Conservation (phyloP, 2,888 invertebrate genomes). For the Lydus trimaculatus region DNA sequence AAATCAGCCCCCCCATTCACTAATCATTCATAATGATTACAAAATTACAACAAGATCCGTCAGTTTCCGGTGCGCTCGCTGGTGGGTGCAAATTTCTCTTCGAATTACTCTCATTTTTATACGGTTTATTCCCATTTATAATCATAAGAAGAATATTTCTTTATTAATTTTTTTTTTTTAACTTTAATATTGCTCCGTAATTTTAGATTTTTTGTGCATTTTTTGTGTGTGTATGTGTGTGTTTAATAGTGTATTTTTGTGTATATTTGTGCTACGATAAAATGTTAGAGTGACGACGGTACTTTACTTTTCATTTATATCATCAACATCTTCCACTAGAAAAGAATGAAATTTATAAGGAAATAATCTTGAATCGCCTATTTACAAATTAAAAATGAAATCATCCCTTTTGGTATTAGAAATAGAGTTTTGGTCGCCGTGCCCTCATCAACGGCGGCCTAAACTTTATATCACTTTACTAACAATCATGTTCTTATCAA, state of each 20-base stretch:
- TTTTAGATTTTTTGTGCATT: conserved; percentile 54
- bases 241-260: too few relatives aligned
- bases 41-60: conserved; percentile 33
- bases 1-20: not conserved
- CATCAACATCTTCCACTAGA: too few relatives aligned
- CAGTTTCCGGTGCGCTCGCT: conserved; percentile 48
- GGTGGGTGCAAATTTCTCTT: conserved; percentile 46
- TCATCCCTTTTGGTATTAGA: not conserved
- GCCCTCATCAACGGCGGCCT: not conserved
- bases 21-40: not conserved
- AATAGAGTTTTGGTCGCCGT: not conserved
- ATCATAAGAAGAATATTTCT: conserved; percentile 55
- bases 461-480: not conserved
- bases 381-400: conserved; percentile 36
- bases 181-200: conserved; percentile 52
- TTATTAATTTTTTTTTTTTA: conserved; percentile 38
- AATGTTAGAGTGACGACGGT: conserved; percentile 10
- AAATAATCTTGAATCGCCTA: conserved; percentile 41
- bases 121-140: conserved; percentile 18
- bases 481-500: not conserved
- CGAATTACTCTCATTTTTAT: conserved; percentile 14
- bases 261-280: conserved; percentile 33
- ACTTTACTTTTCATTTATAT: too few relatives aligned
- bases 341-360: conserved; percentile 11
- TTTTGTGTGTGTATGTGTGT: conserved; percentile 46